Evolutionary conservation across 2,888 invertebrate genomes (phyloP).

Genomic region (Monopis laevigella): DNA sequence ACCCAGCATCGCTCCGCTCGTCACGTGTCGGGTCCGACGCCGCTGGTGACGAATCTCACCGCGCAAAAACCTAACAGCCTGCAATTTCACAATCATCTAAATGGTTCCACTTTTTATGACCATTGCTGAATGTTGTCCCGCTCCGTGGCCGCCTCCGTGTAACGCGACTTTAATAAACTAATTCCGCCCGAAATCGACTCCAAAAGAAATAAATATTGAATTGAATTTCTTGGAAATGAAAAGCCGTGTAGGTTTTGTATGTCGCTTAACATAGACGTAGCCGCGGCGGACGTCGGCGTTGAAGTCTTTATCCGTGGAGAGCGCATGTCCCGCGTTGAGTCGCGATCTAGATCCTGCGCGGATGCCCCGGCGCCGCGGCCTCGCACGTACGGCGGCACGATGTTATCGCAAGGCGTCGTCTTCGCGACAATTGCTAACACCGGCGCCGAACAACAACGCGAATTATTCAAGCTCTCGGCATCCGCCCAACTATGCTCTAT

Average conservation of each 20-base stretch:
- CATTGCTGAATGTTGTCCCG: conserved; percentile 2
- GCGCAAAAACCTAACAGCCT: conserved; percentile 24
- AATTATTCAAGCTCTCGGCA: conserved; percentile 45
- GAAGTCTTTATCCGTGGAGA: conserved; percentile 57
- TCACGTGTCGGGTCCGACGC: conserved; percentile 35
- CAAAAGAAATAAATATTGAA: too few relatives aligned
- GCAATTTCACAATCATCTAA: conserved; percentile 3
- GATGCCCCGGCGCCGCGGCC: conserved; percentile 35
- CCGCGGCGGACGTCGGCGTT: conserved; percentile 35
- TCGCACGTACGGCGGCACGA: conserved; percentile 34
- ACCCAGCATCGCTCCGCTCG: conserved; percentile 16
- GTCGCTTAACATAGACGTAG: too few relatives aligned
- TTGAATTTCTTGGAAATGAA: too few relatives aligned
- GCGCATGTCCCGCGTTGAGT: conserved; percentile 46
- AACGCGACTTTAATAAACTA: too few relatives aligned
- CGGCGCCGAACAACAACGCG: conserved; percentile 45
- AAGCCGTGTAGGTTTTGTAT: too few relatives aligned
- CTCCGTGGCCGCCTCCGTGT: too few relatives aligned
- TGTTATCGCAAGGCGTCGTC: conserved; percentile 48
- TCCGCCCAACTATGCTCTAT: conserved; percentile 21
- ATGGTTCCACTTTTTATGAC: neutral
- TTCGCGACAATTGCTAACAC: conserved; percentile 62
- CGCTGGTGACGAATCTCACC: conserved; percentile 34
- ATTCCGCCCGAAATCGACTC: too few relatives aligned
- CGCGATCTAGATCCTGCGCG: conserved; percentile 52